Base-by-base conservation (phyloP, 2,888 invertebrate species). In the Odontocolon sp. region DNA sequence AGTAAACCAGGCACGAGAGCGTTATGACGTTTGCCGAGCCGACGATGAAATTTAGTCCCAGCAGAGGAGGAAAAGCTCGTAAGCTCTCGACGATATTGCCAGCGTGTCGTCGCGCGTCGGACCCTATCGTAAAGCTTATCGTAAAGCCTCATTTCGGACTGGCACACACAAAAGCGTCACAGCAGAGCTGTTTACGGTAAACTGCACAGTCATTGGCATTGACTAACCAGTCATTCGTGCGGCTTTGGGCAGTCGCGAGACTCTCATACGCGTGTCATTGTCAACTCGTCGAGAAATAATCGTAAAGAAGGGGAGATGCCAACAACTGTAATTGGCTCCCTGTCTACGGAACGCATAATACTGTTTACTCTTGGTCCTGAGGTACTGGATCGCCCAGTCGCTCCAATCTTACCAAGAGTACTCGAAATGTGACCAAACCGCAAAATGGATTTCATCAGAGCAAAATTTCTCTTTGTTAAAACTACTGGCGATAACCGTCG, bases 81-180 rank as follows among this genome's bases (percentile, higher is more conserved):
- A 80, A 80, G 75, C 80, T 80, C 80, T 80, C 75, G 80, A 78
- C 78, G 80, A 80, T 80, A 80, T 80, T 79, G 77, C 74, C 61
- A 28, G 45, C 69, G 63, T 78, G 80, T 75, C 75, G 72, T n/a
- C n/a, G n/a, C n/a, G n/a, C n/a, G n/a, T n/a, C n/a, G n/a, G n/a
- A n/a, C n/a, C n/a, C n/a, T n/a, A n/a, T n/a, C n/a, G n/a, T 66
- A 67, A 28, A 75, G 71, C 75, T 80, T 80, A 80, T 80, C 80
- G 78, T 80, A 76, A 80, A 80, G 75, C 78, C 78, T 76, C 71
- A 80, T 80, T 78, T 80, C 72, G 38, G 52, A 54, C 69, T 68
- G 64, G 50, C 52, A 6, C 16, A 31, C 64, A 21, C 42, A 52
- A 33, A 54, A 14, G 33, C 52, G n/a, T n/a, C n/a, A n/a, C n/a